phyloP scores from a whole-genome alignment of 2,888 invertebrate species.

The Euphydryas editha region DNA sequence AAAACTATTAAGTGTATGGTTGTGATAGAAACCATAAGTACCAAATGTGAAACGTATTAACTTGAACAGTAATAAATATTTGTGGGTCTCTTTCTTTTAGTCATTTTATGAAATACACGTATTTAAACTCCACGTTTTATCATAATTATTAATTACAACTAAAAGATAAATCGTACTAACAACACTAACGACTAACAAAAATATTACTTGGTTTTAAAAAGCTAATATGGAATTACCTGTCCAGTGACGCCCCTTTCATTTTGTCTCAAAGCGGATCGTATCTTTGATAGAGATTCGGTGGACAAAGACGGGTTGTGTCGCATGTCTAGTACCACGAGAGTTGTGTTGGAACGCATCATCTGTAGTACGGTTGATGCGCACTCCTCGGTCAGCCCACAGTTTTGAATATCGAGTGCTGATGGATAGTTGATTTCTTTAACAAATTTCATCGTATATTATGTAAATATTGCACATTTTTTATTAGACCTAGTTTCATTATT shows the following conservation, averaged over 20 bases:
- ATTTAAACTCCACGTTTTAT: too few relatives aligned
- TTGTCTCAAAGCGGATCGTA: constrained; percentile 74
- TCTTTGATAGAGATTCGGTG: constrained; percentile 70
- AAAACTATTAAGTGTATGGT: too few relatives aligned
- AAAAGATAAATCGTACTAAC: too few relatives aligned
- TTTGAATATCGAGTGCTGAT: constrained; percentile 88
- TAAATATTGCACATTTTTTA: too few relatives aligned
- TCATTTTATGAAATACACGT: too few relatives aligned
- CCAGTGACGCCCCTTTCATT: constrained; percentile 73
- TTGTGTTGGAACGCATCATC: constrained; percentile 85
- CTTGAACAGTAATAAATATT: too few relatives aligned
- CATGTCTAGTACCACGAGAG: constrained; percentile 87
- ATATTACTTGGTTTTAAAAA: background rate
- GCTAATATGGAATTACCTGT: constrained; percentile 55
- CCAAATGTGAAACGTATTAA: too few relatives aligned
- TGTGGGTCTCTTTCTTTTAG: too few relatives aligned
- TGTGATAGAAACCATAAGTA: too few relatives aligned
- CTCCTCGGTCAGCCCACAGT: constrained; percentile 88
- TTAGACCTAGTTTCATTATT: too few relatives aligned
- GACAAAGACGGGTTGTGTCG: constrained; percentile 84
- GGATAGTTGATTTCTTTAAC: constrained; percentile 9
- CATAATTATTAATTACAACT: too few relatives aligned
- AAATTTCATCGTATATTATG: background rate
- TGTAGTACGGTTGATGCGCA: constrained; percentile 83
- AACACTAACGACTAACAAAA: too few relatives aligned